Evolutionary conservation across 2,888 invertebrate species (phyloP).

Genomic region (Ormyrus nitidulus): DNA sequence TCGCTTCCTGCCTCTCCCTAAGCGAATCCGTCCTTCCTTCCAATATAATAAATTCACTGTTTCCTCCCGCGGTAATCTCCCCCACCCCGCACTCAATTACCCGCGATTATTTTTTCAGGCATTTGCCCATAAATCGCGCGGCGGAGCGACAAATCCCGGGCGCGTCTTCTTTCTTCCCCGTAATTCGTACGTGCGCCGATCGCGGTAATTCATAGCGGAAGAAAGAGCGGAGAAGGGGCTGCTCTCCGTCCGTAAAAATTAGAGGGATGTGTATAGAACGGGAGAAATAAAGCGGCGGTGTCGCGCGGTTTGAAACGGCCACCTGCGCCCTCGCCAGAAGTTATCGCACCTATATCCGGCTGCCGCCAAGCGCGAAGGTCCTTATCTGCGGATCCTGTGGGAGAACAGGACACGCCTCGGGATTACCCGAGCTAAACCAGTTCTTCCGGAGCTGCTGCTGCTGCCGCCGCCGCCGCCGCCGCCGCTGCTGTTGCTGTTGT

Average conservation of each 20-base stretch:
- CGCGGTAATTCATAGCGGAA: too few relatives aligned
- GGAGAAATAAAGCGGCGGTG: conserved; percentile 10
- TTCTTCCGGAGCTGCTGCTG: background rate
- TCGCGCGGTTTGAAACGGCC: background rate
- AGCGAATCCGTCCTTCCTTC: background rate
- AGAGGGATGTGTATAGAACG: background rate
- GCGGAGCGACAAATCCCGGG: conserved; percentile 1
- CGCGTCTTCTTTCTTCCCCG: background rate
- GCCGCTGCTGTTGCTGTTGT: too few relatives aligned
- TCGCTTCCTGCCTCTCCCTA: conserved; percentile 8
- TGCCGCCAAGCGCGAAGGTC: conserved; percentile 51
- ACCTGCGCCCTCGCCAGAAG: conserved; percentile 48
- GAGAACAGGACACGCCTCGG: conserved; percentile 56
- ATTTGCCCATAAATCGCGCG: background rate
- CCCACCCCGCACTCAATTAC: conserved; percentile 14
- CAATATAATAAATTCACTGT: background rate
- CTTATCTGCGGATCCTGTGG: conserved; percentile 61
- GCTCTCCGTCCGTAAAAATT: conserved; percentile 9
- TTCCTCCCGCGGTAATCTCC: background rate
- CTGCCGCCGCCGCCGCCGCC: too few relatives aligned
- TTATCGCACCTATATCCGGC: conserved; percentile 58
- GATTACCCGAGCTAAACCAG: conserved; percentile 59
- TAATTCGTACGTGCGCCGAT: background rate
- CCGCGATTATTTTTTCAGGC: conserved; percentile 16
- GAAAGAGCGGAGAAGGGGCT: background rate